phyloP scores from a whole-genome alignment of 1,140 invertebrate genomes.

The Patella vulgata region DNA sequence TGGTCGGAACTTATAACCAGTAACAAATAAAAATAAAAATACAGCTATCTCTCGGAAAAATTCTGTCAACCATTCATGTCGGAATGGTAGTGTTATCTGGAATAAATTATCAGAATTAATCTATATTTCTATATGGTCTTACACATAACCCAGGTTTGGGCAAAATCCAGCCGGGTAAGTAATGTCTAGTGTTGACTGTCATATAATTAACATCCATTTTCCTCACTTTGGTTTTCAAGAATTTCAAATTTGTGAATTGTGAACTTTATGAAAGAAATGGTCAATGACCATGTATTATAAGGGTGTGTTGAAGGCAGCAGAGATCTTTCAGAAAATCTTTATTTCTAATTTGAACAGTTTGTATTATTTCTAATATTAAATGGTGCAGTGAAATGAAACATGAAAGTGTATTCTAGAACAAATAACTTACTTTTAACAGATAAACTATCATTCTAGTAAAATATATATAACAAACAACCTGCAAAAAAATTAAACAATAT shows the following conservation, averaged over 20 bases:
- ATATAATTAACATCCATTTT: background rate
- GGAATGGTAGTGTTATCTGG: slow-evolving; percentile 94
- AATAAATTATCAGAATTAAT: slow-evolving; percentile 3
- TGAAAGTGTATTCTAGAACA: too few relatives aligned
- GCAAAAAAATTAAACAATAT: too few relatives aligned
- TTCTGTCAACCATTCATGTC: slow-evolving; percentile 96
- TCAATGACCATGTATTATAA: too few relatives aligned
- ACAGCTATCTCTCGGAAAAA: slow-evolving; percentile 94
- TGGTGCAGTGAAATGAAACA: too few relatives aligned
- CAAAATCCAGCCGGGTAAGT: background rate
- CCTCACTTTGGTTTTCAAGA: too few relatives aligned
- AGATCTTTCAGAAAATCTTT: too few relatives aligned
- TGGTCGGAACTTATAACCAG: slow-evolving; percentile 97
- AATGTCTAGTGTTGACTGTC: background rate
- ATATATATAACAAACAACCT: slow-evolving; percentile 93
- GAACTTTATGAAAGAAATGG: too few relatives aligned
- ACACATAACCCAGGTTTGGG: background rate
- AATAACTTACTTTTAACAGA: slow-evolving; percentile 76
- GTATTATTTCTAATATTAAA: too few relatives aligned
- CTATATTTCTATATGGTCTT: background rate
- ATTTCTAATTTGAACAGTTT: too few relatives aligned
- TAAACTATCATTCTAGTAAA: slow-evolving; percentile 96
- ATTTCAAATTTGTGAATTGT: too few relatives aligned
- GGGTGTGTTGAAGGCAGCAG: too few relatives aligned
- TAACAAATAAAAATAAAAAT: slow-evolving; percentile 94